A percentile compares a stretch with the other conserved stretches of the same genome.
Conservation (phyloP, 2,113 vertebrate species). For the Dromaius novaehollandiae region DNA sequence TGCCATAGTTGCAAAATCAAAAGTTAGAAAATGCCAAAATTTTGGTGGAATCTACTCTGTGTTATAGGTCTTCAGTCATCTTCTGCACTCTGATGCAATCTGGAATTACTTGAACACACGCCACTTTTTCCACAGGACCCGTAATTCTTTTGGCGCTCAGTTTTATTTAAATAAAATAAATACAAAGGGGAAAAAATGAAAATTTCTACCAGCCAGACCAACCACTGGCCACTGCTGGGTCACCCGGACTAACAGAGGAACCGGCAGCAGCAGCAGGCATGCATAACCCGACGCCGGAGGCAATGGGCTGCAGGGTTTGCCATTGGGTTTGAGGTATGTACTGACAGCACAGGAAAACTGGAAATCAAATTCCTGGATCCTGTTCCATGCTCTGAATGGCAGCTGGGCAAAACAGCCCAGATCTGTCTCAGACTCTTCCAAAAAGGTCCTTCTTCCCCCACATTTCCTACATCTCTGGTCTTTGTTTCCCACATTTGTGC, state of each 20-base stretch:
- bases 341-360: not conserved
- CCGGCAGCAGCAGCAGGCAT: not conserved
- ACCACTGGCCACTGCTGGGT: not conserved
- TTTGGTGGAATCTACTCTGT: not conserved
- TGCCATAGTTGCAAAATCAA: not conserved
- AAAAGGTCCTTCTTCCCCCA: not conserved
- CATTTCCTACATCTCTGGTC: not conserved
- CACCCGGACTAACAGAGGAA: not conserved
- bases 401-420: not conserved
- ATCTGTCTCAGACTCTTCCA: not conserved
- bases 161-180: not conserved
- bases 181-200: not conserved
- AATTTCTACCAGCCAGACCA: not conserved
- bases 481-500: not conserved
- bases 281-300: too few relatives aligned
- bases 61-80: accelerated
- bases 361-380: not conserved
- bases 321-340: too few relatives aligned
- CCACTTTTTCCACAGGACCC: accelerated
- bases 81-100: accelerated
- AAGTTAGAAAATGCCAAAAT: not conserved
- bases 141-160: not conserved
- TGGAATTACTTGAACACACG: not conserved
- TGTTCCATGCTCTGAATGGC: not conserved
- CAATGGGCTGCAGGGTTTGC: not conserved